Conservation (phyloP, 2,797 vertebrate species). For the Lerista edwardsae region DNA sequence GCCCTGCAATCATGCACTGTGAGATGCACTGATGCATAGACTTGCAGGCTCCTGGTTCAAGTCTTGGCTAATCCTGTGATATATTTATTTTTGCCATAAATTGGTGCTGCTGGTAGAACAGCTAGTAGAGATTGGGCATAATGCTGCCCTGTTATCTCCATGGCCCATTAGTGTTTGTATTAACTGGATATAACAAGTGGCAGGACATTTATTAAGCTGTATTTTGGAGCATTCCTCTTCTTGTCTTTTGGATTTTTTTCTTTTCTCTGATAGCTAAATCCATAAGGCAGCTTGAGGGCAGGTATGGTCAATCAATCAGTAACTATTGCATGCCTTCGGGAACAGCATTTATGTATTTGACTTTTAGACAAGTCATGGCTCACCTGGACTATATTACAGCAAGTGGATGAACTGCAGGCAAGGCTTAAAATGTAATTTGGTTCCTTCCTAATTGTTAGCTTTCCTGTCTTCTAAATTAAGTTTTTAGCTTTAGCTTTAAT, state of each 20-base stretch:
- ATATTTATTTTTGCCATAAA: conserved; percentile 40
- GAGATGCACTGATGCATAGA: no score
- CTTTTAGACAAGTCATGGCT: conserved; percentile 24
- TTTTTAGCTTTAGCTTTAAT: not conserved
- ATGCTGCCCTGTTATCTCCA: conserved; percentile 31
- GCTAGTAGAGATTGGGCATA: not conserved
- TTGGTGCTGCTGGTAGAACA: conserved; percentile 23
- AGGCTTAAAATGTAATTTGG: not conserved
- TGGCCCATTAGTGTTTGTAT: conserved; percentile 47
- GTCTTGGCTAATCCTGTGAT: not conserved
- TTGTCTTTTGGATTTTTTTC: conserved; percentile 23
- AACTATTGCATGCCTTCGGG: conserved; percentile 22
- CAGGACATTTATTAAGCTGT: conserved; percentile 51
- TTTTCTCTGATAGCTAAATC: conserved; percentile 55
- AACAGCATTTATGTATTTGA: conserved; percentile 51
- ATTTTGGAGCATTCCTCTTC: conserved; percentile 42
- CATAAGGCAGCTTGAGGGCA: conserved; percentile 59
- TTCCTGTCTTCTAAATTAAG: not conserved
- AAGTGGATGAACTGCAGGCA: not conserved
- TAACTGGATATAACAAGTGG: conserved; percentile 43
- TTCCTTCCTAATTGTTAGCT: not conserved
- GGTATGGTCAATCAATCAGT: conserved; percentile 64
- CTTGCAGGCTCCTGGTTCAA: not conserved
- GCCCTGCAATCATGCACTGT: no score
- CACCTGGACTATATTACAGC: not conserved